phyloP scores from a whole-genome alignment of 2,888 invertebrate genomes.

The Dolichopus griseipennis region DNA sequence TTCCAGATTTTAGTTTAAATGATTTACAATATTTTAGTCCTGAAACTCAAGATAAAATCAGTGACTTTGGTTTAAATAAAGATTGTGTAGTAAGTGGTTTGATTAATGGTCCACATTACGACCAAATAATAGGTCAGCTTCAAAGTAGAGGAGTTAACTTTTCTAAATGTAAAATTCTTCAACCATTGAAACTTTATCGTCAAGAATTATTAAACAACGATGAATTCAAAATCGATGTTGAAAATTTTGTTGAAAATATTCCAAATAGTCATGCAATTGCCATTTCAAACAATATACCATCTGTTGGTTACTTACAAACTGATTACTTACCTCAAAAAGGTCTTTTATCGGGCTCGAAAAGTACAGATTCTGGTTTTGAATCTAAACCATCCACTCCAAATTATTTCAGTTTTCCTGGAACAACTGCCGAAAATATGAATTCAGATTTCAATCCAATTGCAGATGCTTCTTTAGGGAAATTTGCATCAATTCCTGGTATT shows the following conservation, averaged over 20 bases:
- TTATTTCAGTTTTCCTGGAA: slow-evolving; percentile 25
- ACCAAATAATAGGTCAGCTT: slow-evolving; percentile 49
- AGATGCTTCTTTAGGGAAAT: slow-evolving; percentile 32
- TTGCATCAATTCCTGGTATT: slow-evolving; percentile 34
- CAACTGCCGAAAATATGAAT: background rate
- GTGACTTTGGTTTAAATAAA: slow-evolving; percentile 47
- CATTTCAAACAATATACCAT: slow-evolving; percentile 26
- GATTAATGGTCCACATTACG: slow-evolving; percentile 52
- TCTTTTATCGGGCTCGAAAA: slow-evolving; percentile 31
- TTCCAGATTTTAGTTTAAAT: slow-evolving; percentile 34
- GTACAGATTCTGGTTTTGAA: slow-evolving; percentile 40
- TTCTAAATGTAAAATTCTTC: slow-evolving; percentile 47
- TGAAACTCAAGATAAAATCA: slow-evolving; percentile 44
- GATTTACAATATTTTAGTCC: slow-evolving; percentile 45
- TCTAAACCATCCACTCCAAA: slow-evolving; percentile 40
- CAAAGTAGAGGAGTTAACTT: slow-evolving; percentile 48
- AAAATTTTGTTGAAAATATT: slow-evolving; percentile 46
- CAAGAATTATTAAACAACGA: slow-evolving; percentile 49
- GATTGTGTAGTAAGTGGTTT: slow-evolving; percentile 50
- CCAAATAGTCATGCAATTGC: slow-evolving; percentile 24
- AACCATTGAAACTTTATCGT: slow-evolving; percentile 49
- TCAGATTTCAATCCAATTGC: slow-evolving; percentile 17
- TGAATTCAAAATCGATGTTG: slow-evolving; percentile 49
- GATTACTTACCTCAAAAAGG: slow-evolving; percentile 18
- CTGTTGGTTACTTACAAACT: slow-evolving; percentile 22